Evolutionary conservation across 2,888 invertebrate species (phyloP), one percentile per base, ranked within the genome.

Genomic region (Ichneumon xanthorius): DNA sequence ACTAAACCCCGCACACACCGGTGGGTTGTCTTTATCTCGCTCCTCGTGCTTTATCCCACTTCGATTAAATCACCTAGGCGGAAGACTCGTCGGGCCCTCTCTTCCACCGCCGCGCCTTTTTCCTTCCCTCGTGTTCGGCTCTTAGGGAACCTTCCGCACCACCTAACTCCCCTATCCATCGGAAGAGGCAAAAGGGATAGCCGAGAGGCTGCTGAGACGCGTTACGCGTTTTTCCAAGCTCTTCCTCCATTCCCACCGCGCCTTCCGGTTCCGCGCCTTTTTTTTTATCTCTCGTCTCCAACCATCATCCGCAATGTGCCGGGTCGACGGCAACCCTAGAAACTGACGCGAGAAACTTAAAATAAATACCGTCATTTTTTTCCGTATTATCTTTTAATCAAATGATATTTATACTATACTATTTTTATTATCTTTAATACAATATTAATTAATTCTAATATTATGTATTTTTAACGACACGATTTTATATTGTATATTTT

Each of bases 131-230:
- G 70, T 67, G 68, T 37, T 37, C 53, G 53, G 58, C 70, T 63
- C 65, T 50, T 33, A 76, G 63, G 50, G 48, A 76, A 50, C 48
- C 65, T 70, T 68, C 70, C 83, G 53, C 71, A 55, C 82, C 71
- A 63, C 75, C 79, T 58, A 87, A 86, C 90, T 87, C 88, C 88
- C 87, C 90, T 88, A 90, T 91, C 89, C 91, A 89, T 90, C 86
- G 87, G 45, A 70, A 73, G 84, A 65, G 73, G 84, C 88, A 87
- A 86, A 75, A 87, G 86, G 85, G 83, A 86, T 55, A 83, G 45
- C 22, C 40, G 37, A 72, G 50, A 19, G 65, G 26, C 37, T 19
- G 55, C 63, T 9, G 37, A 45, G 37, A 33, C 65, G 55, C 58
- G 71, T 76, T 53, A 55, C 76, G 78, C 77, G 61, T 80, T 78